Evolutionary conservation across 2,797 vertebrate genomes (phyloP).

Genomic region (Cryptoprocta ferox): DNA sequence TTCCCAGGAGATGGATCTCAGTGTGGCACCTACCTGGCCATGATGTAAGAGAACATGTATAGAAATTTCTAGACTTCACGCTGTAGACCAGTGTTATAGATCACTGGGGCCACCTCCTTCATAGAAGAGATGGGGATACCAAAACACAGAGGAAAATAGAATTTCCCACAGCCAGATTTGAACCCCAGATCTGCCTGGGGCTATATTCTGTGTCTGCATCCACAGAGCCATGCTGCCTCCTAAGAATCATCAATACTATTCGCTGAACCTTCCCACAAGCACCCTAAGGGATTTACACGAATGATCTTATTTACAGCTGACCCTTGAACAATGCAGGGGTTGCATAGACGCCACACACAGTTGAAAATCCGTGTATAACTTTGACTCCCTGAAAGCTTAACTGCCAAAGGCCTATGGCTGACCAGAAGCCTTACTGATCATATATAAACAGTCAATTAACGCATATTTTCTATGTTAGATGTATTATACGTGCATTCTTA

Average conservation of each 20-base stretch:
- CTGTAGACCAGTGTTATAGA: not conserved
- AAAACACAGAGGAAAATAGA: not conserved
- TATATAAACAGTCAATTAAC: not conserved
- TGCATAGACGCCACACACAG: fast-evolving
- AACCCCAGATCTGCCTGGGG: not conserved
- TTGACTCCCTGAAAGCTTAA: not conserved
- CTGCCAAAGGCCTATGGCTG: not conserved
- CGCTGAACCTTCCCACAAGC: fast-evolving
- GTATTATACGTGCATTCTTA: not conserved
- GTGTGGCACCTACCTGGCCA: not conserved
- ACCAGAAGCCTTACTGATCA: not conserved
- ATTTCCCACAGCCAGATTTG: not conserved
- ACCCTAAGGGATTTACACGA: not conserved
- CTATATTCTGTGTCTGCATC: not conserved
- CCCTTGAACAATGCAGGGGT: not conserved
- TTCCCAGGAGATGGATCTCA: not conserved
- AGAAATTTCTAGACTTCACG: not conserved
- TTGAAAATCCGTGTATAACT: not conserved
- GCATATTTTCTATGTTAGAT: not conserved
- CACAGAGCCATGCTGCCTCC: not conserved
- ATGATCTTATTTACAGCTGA: not conserved
- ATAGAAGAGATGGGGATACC: not conserved
- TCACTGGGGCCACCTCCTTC: not conserved
- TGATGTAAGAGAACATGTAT: not conserved
- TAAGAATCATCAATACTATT: not conserved